Evolutionary conservation across 1,140 invertebrate species (phyloP), one percentile per base, ranked within the genome.

Genomic region (Armadillidium nasatum): DNA sequence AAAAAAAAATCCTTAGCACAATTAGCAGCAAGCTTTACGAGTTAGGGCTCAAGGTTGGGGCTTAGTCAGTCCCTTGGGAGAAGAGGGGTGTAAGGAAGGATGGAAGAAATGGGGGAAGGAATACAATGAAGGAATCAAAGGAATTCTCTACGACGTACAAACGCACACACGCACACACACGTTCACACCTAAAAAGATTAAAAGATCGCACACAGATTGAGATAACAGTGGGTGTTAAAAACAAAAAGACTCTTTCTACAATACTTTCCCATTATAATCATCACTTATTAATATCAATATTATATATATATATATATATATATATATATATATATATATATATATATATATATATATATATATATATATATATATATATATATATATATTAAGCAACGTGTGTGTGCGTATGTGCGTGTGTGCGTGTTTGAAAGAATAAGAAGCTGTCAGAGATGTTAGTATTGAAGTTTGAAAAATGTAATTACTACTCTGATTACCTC

Each of bases 341-440:
- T 60, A 60, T 60, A 60, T 60, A 50, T 60, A 60, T 60, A 60
- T 60, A 60, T 60, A 60, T 60, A 60, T 60, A 60, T 60, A 50
- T 60, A 60, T 60, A 60, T 60, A 60, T 60, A 60, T 60, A 60
- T 60, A 60, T 60, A 50, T 50, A 50, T 60, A 60, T 60, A 60
- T 60, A 60, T 60, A 60, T 15, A 60, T 60, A 60, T 15, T 60
- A 19, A 13, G 2, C 7, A 19, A 60, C 7, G 50, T 60, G 50
- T 60, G 50, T 7, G 50, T 60, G 50, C 7, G 50, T 60, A 19
- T 60, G 50, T 7, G 7, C 19, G 50, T 7, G 2, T 60, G 50
- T 60, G 50, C 19, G 50, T 60, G 50, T 60, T 13, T 60, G 46
- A 10, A 15, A 10, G 46, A 10, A 15, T 50, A 50, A 50, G 46